Evolutionary conservation across 2,797 vertebrate species (phyloP).

Genomic region (Percopsis omiscomaycus): DNA sequence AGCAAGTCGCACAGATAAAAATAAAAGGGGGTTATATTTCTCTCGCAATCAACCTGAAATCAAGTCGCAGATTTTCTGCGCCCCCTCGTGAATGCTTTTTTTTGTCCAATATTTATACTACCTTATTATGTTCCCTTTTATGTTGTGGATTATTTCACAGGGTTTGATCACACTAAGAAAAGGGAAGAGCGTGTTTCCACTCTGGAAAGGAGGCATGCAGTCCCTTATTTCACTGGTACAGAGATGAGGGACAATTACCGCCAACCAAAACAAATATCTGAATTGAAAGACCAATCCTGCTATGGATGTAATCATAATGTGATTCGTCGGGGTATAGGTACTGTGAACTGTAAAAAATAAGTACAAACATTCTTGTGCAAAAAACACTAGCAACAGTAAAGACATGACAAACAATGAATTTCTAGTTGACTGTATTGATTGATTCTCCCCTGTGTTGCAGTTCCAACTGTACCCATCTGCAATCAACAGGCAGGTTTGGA

Average conservation of each 20-base stretch:
- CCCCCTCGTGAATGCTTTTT: too few relatives aligned
- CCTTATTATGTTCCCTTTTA: conserved; percentile 4
- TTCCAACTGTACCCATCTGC: conserved; percentile 72
- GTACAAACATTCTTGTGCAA: neutral
- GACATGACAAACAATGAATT: too few relatives aligned
- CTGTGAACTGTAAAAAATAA: neutral
- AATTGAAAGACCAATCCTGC: conserved; percentile 58
- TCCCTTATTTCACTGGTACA: conserved; percentile 56
- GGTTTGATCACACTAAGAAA: conserved; percentile 27
- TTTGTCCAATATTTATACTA: neutral
- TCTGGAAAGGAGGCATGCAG: conserved; percentile 42
- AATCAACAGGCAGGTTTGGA: conserved; percentile 63
- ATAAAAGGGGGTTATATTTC: too few relatives aligned
- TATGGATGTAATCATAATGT: conserved; percentile 64
- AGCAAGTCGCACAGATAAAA: too few relatives aligned
- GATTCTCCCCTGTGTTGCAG: conserved; percentile 55
- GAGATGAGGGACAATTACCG: conserved; percentile 74
- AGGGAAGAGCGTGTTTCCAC: conserved; percentile 22
- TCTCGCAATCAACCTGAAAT: too few relatives aligned
- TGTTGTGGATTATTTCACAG: conserved; percentile 45
- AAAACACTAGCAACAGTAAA: neutral
- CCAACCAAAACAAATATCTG: conserved; percentile 62
- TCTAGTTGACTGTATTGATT: neutral
- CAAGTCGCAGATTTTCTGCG: too few relatives aligned
- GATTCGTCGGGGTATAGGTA: conserved; percentile 72